Evolutionary conservation across 2,113 vertebrate genomes (phyloP), one percentile per base, ranked within the genome.

Genomic region (Phrynocephalus versicolor): DNA sequence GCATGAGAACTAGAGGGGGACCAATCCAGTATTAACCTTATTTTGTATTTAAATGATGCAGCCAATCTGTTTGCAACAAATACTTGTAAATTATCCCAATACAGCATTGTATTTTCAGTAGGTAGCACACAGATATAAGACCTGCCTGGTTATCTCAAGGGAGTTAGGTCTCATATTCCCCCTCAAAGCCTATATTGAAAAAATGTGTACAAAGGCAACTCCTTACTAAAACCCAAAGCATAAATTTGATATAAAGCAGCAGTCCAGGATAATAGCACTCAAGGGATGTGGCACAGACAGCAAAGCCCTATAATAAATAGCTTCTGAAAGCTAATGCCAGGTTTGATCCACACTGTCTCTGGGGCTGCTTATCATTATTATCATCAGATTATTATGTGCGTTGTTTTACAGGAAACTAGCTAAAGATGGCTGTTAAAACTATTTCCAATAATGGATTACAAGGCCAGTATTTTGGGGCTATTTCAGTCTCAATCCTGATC

Each of bases 401-500:
- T 94, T 92, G 83, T 94, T 94, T 92, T 90, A 92, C 73, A 73
- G 67, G 82, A 93, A 92, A 81, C 62, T 87, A 84, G 90, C 65
- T 81, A 51, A 92, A 91, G 76, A 82, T 62, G 82, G 76, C 87
- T 81, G 82, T 87, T 94, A 65, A 87, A 93, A 90, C 81, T 83
- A 81, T 73, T 92, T 83, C 88, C 92, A 92, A 90, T 82, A 92
- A 88, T 83, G 82, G 80, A 91, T 94, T 84, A 92, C 81, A 86
- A 39, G 27, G 79, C 18, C 51, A 15, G 70, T 89, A 86, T 90
- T 92, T 91, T 90, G 85, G 21, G 12, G 85, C 90, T 64, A 90
- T 80, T 93, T 92, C 89, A 89, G 85, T n/a, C 85, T 92, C 91
- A 90, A 90, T 92, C 90, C 85, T 89, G 88, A 93, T 84, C 85